A percentile compares a stretch with the other conserved stretches of the same genome.
phyloP scores from a whole-genome alignment of 1,140 invertebrate species.

The Campoletis sonorensis region DNA sequence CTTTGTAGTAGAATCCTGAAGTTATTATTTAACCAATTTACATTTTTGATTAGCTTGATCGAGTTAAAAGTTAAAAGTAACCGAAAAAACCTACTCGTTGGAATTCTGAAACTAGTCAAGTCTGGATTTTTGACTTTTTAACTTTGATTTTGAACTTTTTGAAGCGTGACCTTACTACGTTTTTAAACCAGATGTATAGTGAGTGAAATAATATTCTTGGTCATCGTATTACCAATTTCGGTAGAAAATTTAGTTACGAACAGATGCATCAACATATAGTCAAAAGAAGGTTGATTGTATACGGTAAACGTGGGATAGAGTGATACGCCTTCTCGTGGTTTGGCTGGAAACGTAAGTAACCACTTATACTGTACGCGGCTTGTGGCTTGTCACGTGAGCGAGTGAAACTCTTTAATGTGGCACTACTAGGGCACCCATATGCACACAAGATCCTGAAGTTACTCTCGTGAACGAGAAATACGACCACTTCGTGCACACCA shows the following conservation, averaged over 20 bases:
- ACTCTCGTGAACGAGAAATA: neutral
- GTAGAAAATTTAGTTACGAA: neutral
- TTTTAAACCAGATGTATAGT: no score
- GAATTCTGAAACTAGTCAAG: neutral
- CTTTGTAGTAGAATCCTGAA: no score
- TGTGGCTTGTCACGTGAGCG: conserved; percentile 18
- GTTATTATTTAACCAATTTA: no score
- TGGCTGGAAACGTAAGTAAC: conserved; percentile 21
- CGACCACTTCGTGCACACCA: neutral
- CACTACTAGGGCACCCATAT: neutral
- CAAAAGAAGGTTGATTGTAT: neutral
- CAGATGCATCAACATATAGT: neutral
- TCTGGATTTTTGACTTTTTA: no score
- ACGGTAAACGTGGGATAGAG: neutral
- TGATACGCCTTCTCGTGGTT: conserved; percentile 10
- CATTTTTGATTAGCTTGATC: no score
- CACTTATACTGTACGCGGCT: neutral
- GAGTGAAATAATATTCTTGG: neutral
- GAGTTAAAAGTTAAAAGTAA: no score
- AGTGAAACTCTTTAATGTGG: neutral
- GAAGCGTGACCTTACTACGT: no score
- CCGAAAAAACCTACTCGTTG: neutral
- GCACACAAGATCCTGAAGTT: neutral
- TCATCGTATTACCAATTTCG: neutral
- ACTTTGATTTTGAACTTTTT: no score